Evolutionary conservation across 2,888 invertebrate genomes (phyloP).

Genomic region (Pharmacophagus antenor): DNA sequence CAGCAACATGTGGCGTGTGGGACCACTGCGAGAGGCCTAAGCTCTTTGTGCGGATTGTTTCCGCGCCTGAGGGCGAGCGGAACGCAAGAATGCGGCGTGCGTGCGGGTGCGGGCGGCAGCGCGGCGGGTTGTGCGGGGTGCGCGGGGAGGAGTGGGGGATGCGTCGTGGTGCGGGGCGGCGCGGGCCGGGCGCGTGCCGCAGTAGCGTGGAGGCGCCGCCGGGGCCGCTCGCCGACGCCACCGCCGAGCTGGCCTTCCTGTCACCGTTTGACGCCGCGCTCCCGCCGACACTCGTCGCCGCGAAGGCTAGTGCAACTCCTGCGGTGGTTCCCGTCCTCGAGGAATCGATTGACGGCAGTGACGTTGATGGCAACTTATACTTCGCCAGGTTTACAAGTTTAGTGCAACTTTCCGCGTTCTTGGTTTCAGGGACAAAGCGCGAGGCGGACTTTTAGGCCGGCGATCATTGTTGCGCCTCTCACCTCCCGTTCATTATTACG

Average conservation of each 20-base stretch:
- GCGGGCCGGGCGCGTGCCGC: constrained; percentile 69
- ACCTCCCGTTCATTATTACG: constrained; percentile 43
- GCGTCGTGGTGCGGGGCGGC: constrained; percentile 41
- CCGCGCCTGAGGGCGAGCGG: constrained; percentile 47
- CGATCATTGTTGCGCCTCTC: constrained; percentile 43
- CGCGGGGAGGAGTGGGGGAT: constrained; percentile 30
- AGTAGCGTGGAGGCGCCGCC: constrained; percentile 77
- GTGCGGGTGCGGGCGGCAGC: constrained; percentile 53
- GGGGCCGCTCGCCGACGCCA: constrained; percentile 64
- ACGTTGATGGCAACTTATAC: constrained; percentile 19
- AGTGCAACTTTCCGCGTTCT: constrained; percentile 39
- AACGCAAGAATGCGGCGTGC: constrained; percentile 77
- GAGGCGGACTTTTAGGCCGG: constrained; percentile 38
- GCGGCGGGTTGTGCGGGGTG: constrained; percentile 32
- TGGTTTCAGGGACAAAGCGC: constrained; percentile 45
- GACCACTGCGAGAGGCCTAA: constrained; percentile 23
- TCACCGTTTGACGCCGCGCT: constrained; percentile 42
- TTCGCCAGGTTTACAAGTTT: constrained; percentile 37
- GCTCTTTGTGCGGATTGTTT: constrained; percentile 58
- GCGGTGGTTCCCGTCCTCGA: constrained; percentile 28
- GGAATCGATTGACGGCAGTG: constrained; percentile 23
- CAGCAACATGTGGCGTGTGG: constrained; percentile 29
- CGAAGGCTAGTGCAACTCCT: constrained; percentile 22
- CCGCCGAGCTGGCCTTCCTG: constrained; percentile 53
- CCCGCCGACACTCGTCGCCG: constrained; percentile 23